Base-by-base conservation (phyloP, 1,140 invertebrate species). In the Drosophila pseudoananassae region DNA sequence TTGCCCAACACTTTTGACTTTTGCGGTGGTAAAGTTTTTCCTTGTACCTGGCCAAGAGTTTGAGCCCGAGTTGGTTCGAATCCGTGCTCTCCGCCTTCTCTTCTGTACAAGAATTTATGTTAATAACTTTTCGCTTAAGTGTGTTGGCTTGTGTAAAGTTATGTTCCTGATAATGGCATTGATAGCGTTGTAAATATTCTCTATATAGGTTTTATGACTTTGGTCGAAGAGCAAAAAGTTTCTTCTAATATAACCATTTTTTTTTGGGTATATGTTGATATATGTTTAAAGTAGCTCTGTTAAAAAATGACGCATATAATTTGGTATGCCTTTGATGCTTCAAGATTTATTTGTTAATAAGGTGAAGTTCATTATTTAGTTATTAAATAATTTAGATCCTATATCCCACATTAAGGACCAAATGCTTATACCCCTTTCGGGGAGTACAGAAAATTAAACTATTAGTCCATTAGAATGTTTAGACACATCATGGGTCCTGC, bases 101-200 rank as follows among this genome's bases (percentile, higher is more conserved):
- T 64, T 59, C 68, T 61, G 69, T 72, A 70, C 53, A 82, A 71
- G 78, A 85, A 85, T 85, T 85, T 85, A 85, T 85, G 82, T 82
- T 85, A 85, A 85, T 85, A 87, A 85, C 83, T 85, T 85, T 81
- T 60, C 52, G 72, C 47, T 75, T 70, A 54, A 75, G 58, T 63
- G 47, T 65, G 56, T 64, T 40, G 61, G 57, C 23, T 59, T 65
- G 65, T 36, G 46, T 25, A 51, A 82, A 85, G 76, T 81, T 80
- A 73, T 74, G 73, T 40, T 78, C 59, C 61, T 88, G 83, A 87
- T 88, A 88, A 78, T 88, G 70, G 75, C 83, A 88, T 88, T 87
- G 82, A 87, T 82, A 88, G 63, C 73, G 56, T 33, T 47, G 77
- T 84, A 84, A 84, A 84, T 85, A 84, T 85, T 65, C 65, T 74